phyloP scores from a whole-genome alignment of 2,113 vertebrate species.

The Mus pahari region DNA sequence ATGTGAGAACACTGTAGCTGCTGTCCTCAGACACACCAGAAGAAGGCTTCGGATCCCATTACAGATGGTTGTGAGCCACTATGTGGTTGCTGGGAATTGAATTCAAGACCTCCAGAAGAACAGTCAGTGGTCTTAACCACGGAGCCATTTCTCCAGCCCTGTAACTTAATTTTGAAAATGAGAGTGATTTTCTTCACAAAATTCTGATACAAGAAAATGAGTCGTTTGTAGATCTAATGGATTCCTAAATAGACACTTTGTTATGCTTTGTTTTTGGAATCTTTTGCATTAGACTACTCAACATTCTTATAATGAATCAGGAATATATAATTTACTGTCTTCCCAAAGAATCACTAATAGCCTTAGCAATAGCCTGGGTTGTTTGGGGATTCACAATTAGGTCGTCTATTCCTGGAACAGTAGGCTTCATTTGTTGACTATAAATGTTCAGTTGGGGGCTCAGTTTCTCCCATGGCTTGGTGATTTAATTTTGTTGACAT shows the following conservation, averaged over 20 bases:
- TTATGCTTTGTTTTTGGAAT: background rate
- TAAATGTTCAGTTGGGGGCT: background rate
- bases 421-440: background rate
- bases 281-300: background rate
- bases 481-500: background rate
- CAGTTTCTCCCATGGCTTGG: background rate
- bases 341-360: background rate
- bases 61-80: too few species aligned
- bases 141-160: too few species aligned
- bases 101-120: too few species aligned
- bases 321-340: background rate
- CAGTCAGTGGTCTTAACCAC: too few species aligned
- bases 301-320: background rate
- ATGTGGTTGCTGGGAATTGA: too few species aligned
- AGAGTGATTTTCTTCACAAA: conserved; percentile 5
- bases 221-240: background rate
- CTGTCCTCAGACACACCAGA: too few species aligned
- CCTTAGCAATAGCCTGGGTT: background rate
- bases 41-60: too few species aligned
- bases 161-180: background rate
- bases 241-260: background rate
- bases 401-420: background rate
- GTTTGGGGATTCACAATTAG: background rate
- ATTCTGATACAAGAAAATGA: background rate
- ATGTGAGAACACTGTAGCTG: too few species aligned